These are phyloP conservation scores for Drosophila rhopaloa DNA, from an alignment of 1,140 invertebrate genomes.

Conservation along the genomic window DNA sequence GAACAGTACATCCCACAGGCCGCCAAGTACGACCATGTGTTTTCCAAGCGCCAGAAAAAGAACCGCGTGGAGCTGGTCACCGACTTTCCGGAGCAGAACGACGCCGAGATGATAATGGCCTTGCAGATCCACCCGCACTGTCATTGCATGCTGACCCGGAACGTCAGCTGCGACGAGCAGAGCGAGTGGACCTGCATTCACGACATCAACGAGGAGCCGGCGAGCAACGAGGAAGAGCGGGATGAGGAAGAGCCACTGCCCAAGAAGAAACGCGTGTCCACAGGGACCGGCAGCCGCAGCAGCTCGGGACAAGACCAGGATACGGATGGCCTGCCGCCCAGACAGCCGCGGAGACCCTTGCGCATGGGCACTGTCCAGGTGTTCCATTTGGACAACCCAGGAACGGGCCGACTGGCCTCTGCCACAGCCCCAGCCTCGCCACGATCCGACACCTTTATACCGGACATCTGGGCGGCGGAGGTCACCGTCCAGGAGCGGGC, in stretches of 20 bases:
- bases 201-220: conserved; percentile 88
- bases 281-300: conserved; percentile 1
- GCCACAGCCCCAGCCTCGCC: background rate
- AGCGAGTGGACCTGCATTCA: conserved; percentile 98
- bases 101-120: conserved; percentile 95
- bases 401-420: conserved; percentile 2
- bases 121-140: conserved; percentile 96
- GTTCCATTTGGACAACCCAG: conserved; percentile 39
- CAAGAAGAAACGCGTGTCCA: conserved; percentile 83
- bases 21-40: conserved; percentile 92
- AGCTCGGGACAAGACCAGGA: background rate
- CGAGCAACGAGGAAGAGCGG: conserved; percentile 41
- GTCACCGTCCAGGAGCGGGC: conserved; percentile 81
- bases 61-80: conserved; percentile 95
- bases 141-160: conserved; percentile 94
- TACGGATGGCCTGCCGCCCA: background rate
- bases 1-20: conserved; percentile 92
- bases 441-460: conserved; percentile 63
- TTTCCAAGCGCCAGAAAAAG: conserved; percentile 89
- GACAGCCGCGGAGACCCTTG: conserved; percentile 22
- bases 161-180: conserved; percentile 93
- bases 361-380: conserved; percentile 35
- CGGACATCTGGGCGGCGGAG: conserved; percentile 84
- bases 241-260: conserved; percentile 49
- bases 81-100: conserved; percentile 94